Conservation (phyloP, 2,797 vertebrate species). For the Parauchenoglanis ngamensis region DNA sequence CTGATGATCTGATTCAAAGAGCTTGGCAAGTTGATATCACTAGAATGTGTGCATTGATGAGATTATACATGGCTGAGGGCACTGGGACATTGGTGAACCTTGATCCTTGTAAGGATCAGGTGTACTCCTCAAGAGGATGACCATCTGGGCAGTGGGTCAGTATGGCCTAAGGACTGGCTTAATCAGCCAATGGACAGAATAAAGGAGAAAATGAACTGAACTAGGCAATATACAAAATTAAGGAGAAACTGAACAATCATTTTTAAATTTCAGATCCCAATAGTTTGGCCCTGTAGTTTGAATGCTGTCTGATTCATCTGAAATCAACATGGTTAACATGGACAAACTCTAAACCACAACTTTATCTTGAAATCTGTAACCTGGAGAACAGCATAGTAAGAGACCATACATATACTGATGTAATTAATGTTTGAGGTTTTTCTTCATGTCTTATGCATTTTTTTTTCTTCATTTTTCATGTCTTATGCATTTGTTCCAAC, state of each 20-base stretch:
- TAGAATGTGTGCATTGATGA: slow-evolving; percentile 4
- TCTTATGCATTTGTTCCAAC: not conserved
- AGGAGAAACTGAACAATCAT: not conserved
- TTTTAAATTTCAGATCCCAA: not conserved
- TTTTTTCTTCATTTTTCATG: not conserved
- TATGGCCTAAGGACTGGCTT: not conserved
- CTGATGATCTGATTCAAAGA: slow-evolving; percentile 7
- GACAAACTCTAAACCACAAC: not conserved
- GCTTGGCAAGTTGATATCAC: slow-evolving; percentile 28
- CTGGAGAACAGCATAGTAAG: not conserved
- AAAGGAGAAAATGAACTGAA: too few species aligned
- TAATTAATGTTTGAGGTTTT: not conserved
- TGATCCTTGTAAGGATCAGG: not conserved
- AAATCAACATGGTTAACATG: not conserved
- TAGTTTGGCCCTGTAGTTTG: not conserved
- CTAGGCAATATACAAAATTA: not conserved
- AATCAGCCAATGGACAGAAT: not conserved
- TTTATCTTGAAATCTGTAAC: not conserved
- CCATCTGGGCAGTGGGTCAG: not conserved
- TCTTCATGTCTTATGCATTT: not conserved
- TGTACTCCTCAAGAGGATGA: not conserved
- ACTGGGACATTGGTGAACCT: not conserved
- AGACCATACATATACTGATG: not conserved
- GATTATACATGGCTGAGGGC: not conserved
- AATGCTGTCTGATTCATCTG: not conserved